phyloP scores from a whole-genome alignment of 2,113 vertebrate species.

The Malaclemys terrapin region DNA sequence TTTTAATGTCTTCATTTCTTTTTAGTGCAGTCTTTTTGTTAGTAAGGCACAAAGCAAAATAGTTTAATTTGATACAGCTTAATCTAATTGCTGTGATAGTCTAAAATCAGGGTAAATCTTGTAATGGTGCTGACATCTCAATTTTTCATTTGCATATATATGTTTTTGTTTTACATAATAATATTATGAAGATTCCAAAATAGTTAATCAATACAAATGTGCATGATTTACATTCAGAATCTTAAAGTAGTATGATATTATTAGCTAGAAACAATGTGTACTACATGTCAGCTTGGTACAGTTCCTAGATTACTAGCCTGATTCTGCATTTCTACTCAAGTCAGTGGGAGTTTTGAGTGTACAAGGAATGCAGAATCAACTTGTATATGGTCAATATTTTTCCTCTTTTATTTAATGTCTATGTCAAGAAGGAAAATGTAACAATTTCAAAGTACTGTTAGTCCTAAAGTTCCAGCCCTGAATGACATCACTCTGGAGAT shows the following conservation, averaged over 20 bases:
- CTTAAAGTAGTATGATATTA: background rate
- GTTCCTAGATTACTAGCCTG: background rate
- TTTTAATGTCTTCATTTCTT: background rate
- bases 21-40: background rate
- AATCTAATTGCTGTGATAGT: background rate
- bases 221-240: background rate
- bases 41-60: background rate
- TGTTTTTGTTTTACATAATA: background rate
- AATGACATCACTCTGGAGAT: background rate
- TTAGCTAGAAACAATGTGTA: background rate
- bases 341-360: background rate
- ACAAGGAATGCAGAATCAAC: background rate
- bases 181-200: background rate
- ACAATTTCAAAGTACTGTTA: background rate
- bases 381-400: background rate
- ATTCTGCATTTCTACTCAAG: background rate
- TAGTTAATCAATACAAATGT: background rate
- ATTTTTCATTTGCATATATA: background rate
- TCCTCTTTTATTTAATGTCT: background rate
- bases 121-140: background rate
- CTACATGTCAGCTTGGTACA: background rate
- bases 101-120: background rate
- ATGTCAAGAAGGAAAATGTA: background rate
- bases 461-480: background rate
- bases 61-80: background rate